Evolutionary conservation across 2,888 invertebrate genomes (phyloP).

Genomic region (Euplagia quadripunctaria): DNA sequence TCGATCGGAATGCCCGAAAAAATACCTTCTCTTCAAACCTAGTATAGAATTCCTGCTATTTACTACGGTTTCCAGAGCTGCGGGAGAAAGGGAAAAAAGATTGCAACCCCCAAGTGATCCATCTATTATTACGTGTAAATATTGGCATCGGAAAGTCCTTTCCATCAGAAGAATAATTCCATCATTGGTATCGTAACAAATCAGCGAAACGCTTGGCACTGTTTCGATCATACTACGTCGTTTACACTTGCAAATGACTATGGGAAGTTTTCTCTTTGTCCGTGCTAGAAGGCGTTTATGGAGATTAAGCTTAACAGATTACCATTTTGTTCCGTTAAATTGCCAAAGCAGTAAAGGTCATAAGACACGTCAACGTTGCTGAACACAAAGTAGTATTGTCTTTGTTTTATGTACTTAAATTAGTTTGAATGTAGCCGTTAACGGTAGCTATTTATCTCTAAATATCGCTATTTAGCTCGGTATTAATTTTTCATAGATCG

Average conservation of each 20-base stretch:
- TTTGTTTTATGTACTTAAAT: too few species aligned
- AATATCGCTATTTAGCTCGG: too few species aligned
- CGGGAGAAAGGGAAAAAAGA: not conserved
- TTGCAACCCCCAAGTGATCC: not conserved
- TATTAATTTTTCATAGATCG: too few species aligned
- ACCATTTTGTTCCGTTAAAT: not conserved
- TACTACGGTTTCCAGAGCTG: not conserved
- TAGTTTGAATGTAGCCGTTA: too few species aligned
- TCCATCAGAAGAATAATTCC: not conserved
- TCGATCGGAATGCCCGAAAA: too few species aligned
- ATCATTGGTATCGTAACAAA: not conserved
- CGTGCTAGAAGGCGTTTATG: not conserved
- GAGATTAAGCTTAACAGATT: not conserved
- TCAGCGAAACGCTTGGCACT: not conserved
- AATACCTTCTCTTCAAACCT: too few species aligned
- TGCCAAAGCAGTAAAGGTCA: not conserved
- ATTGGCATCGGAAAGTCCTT: too few species aligned
- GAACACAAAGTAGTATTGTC: not conserved
- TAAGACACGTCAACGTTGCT: not conserved
- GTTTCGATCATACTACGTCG: not conserved
- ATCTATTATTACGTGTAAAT: not conserved
- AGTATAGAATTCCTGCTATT: not conserved
- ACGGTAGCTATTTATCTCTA: too few species aligned
- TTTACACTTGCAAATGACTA: not conserved
- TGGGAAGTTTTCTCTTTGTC: slow-evolving; percentile 1